Evolutionary conservation across 2,888 invertebrate species (phyloP), one percentile per base, ranked within the genome.

Genomic region (Epistrophe grossulariae): DNA sequence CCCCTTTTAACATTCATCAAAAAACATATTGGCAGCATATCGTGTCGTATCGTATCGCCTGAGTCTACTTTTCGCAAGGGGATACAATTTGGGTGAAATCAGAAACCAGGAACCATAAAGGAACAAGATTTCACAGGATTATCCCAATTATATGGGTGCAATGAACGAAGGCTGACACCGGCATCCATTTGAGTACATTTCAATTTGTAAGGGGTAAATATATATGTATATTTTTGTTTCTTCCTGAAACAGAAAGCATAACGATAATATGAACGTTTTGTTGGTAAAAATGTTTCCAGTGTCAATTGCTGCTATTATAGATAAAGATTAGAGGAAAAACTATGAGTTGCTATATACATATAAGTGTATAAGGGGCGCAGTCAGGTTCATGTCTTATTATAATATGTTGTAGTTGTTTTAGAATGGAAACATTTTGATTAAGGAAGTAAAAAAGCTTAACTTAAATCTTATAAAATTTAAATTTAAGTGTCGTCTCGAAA

Each of bases 51-150:
- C 40, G 24, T 72, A 28, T 70, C 40, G 24, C 59, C 59, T 72
- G 59, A 68, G 66, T 48, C 35, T 15, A 48, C 64, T 72, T 55
- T 50, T 31, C 66, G 24, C 78, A 83, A 74, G 71, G 76, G 79
- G 79, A 64, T 79, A 76, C 9, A 68, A 79, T 64, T 79, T 68
- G 45, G 71, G 77, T 88, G 88, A 88, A 88, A 87, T 85, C 88
- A 88, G 87, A 87, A 87, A 82, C 82, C 88, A 83, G 83, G 84
- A 88, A 84, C 84, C 88, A 88, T 84, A 88, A 88, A 88, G 84
- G 88, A 88, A 84, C 84, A 88, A 84, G 84, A 88, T 88, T 84
- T 84, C 80, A 88, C 48, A 57, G 82, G 88, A 88, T 88, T 88
- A 88, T 88, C 88, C 88, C 88, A 88, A 88, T 88, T 88, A 88